Evolutionary conservation across 2,888 invertebrate genomes (phyloP), one percentile per base, ranked within the genome.

Genomic region (Nomada lathburiana): DNA sequence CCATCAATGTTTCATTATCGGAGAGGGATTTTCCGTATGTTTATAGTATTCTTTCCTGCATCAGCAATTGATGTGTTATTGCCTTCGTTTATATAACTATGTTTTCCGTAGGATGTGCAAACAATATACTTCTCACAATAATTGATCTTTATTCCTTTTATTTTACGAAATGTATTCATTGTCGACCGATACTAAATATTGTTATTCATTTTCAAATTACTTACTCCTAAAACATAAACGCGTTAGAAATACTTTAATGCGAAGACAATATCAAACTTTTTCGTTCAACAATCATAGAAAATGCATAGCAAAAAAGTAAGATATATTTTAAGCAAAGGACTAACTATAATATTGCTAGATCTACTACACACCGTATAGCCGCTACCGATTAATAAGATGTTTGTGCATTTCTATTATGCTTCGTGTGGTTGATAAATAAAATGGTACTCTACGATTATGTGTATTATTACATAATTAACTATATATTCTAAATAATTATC

Each of bases 61-160:
- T 36, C 7, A 2, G 7, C 13, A 47, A 52, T 29, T 2, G 1
- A 53, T 47, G 47, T 11, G 29, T 26, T 7, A 47, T 57, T 18
- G 2, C 18, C 36, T 11, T 5, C 11, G 47, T 78, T 79, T 71
- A 60, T 5, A 36, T 80, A 79, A 70, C 44, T 53, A 42, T 20
- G 10, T 44, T 10, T 0, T 18, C 29, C 26, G 29, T 18, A 50
- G 16, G 29, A 13, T 44, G 16, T 5, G 47, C 9, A 23, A 47
- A 63, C 5, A 2, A 63, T 63, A 7, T 23, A 26, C 2, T 47
- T 23, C 23, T 47, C 9, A n/a, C n/a, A 18, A 53, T 18, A 18
- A 53, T 18, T 53, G 9, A 20, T n/a, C 10, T n/a, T 5, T n/a
- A 10, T 53, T n/a, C 36, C n/a, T 20, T 53, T 20, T 53, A 47